These are phyloP conservation scores for Melanerpes formicivorus DNA, from an alignment of 2,113 vertebrate species.

Conservation along the genomic window DNA sequence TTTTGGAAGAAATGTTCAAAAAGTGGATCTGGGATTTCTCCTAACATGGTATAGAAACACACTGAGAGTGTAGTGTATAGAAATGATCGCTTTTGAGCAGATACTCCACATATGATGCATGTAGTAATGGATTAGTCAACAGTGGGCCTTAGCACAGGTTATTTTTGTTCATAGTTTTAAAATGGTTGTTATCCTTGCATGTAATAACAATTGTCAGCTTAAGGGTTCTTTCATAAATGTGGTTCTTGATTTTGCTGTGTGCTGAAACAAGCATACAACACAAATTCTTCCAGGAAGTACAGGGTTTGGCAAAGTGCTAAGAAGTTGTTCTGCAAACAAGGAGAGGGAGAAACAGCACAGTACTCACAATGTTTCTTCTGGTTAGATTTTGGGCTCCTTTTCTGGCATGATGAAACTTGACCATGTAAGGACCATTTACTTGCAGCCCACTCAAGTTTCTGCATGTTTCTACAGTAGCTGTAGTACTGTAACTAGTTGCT, in stretches of 20 bases:
- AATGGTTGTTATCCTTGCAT: not conserved
- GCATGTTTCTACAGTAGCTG: not conserved
- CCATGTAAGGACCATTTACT: not conserved
- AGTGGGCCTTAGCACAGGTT: not conserved
- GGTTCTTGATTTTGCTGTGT: not conserved
- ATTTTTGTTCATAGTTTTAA: not conserved
- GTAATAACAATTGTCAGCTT: not conserved
- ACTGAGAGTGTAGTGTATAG: not conserved
- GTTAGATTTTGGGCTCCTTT: not conserved
- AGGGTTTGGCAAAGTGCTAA: not conserved
- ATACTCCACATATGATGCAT: not conserved
- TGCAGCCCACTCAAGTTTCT: not conserved
- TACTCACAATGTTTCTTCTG: not conserved
- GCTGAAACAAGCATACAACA: not conserved
- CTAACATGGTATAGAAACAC: not conserved
- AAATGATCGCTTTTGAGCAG: not conserved
- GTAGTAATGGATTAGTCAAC: not conserved
- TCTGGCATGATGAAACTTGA: not conserved
- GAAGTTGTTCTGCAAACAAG: not conserved
- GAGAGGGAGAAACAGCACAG: not conserved
- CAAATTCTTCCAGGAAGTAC: not conserved
- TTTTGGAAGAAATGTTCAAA: not conserved
- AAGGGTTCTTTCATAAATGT: not conserved
- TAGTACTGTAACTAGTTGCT: not conserved
- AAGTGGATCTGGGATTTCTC: not conserved